These are phyloP conservation scores for Rhaphigaster nebulosa DNA, from an alignment of 2,888 invertebrate species.

Conservation along the genomic window DNA sequence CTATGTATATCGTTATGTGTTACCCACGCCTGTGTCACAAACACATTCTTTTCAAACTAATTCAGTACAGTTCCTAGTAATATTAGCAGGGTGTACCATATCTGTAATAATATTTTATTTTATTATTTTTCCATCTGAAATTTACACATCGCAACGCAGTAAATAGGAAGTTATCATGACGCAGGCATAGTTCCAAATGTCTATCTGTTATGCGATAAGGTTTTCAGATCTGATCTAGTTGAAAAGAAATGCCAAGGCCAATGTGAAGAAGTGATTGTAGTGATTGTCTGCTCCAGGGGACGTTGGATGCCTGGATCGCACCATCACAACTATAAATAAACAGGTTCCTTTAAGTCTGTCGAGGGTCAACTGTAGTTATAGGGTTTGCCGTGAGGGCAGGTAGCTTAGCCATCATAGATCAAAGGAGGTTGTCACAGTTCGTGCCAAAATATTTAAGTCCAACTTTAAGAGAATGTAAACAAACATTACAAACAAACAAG, in stretches of 20 bases:
- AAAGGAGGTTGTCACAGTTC: background rate
- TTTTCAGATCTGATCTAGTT: slow-evolving; percentile 6
- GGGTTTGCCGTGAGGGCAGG: background rate
- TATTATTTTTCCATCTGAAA: background rate
- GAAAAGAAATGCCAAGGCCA: slow-evolving; percentile 2
- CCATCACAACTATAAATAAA: slow-evolving; percentile 28
- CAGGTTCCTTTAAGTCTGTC: background rate
- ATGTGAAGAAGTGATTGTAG: background rate
- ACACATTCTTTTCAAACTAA: too few species aligned
- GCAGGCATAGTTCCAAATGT: background rate
- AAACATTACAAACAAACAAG: background rate
- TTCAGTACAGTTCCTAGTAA: too few species aligned
- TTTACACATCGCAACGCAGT: background rate
- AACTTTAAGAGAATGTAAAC: background rate
- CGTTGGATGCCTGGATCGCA: background rate
- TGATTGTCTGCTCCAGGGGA: background rate
- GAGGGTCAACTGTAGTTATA: background rate
- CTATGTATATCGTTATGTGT: too few species aligned
- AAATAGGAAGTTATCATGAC: background rate
- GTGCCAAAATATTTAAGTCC: background rate
- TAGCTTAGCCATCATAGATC: background rate
- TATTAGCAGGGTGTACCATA: too few species aligned
- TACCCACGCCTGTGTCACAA: too few species aligned
- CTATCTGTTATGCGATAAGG: background rate
- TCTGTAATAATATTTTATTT: too few species aligned